Base-by-base conservation (phyloP, 2,113 vertebrate species). In the Piaya cayana region DNA sequence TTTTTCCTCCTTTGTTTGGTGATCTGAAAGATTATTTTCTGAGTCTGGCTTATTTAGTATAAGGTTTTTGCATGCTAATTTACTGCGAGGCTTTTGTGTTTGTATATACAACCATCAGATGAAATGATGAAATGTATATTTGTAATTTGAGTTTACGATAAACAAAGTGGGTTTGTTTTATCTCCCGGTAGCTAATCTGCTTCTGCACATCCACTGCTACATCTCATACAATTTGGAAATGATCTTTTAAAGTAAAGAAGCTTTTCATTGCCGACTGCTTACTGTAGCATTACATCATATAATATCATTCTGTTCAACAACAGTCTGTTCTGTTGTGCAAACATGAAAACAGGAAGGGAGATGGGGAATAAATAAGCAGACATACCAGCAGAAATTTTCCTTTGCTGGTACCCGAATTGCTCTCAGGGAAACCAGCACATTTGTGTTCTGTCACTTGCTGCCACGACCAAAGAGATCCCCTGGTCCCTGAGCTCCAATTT, bases 391-490 rank as follows among this genome's bases (percentile, higher is more conserved):
- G 78, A 79, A 82, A 65, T 83, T 58, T 74, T 84, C 45, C 36
- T 94, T 76, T 72, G 78, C 81, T 62, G 53, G 58, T 71, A 47
- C 83, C 67, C 6, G 34, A 72, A 55, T 20, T 72, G 78, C 74
- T 95, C 67, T 82, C n/a, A 36, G 91, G 94, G 72, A 95, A 80
- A 86, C 12, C 7, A 68, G 58, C 68, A 32, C 84, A 59, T 96
- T 87, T 92, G 78, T 97, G 55, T 95, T 91, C 94, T 92, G 82
- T 78, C 83, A 37, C n/a, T 50, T 82, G 91, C 78, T 77, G 1
- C 75, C 32, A 2, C 36, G 86, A 92, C 91, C 92, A 91, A 82
- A 94, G 85, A 94, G 78, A 65, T 77, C 78, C 70, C 70, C 45
- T 1, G 3, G 42, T 90, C 96, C 82, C 96, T 88, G 32, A 91